phyloP scores from a whole-genome alignment of 2,888 invertebrate species.

The Callyntrura guangdongensis region DNA sequence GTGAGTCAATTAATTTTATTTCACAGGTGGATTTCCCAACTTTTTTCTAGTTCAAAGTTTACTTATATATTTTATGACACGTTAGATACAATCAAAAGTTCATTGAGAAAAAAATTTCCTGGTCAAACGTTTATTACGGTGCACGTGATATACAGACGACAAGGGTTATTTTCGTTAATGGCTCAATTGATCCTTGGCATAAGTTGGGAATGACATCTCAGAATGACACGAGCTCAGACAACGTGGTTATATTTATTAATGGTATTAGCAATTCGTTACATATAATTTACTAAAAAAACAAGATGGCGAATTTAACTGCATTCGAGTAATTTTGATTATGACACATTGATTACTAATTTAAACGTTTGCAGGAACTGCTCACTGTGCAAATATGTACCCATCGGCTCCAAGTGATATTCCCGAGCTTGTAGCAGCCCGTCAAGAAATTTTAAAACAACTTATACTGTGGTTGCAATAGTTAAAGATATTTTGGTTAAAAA shows the following conservation, averaged over 20 bases:
- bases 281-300: no score
- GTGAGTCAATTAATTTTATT: constrained; percentile 58
- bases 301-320: no score
- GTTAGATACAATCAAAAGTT: constrained; percentile 85
- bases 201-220: constrained; percentile 86
- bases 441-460: neutral
- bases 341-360: no score
- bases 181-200: constrained; percentile 88
- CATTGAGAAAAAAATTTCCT: constrained; percentile 85
- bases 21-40: no score
- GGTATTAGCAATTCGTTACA: no score
- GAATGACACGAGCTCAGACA: constrained; percentile 85
- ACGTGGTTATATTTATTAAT: constrained; percentile 86
- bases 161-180: constrained; percentile 87
- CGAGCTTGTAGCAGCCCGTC: neutral
- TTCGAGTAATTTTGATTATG: no score
- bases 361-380: constrained; percentile 92
- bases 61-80: neutral
- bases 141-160: constrained; percentile 85
- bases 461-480: neutral
- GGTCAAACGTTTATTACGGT: constrained; percentile 87
- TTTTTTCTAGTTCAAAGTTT: no score
- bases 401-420: neutral
- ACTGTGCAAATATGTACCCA: constrained; percentile 95
- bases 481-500: no score